Percentiles rank a stretch among this genome's conserved stretches.
Evolutionary conservation across 2,113 vertebrate species (phyloP).

Genomic region (Rhinopomastus cyanomelas): DNA sequence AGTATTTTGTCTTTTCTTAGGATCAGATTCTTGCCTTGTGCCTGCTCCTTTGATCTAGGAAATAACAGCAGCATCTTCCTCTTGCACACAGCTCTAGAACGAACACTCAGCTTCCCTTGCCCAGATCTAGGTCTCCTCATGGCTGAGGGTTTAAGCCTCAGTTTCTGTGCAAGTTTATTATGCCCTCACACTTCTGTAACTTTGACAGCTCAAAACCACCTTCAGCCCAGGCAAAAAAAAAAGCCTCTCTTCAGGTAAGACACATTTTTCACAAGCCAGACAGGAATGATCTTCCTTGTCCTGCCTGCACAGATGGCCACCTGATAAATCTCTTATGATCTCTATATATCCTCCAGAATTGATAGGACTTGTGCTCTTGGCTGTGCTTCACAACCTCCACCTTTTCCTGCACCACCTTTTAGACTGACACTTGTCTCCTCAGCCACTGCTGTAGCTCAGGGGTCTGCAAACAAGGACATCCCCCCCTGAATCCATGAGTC

Average conservation of each 20-base stretch:
- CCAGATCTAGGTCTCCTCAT: background rate
- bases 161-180: background rate
- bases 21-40: background rate
- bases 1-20: background rate
- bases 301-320: background rate
- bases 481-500: no score
- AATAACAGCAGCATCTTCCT: background rate
- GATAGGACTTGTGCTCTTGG: background rate
- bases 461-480: background rate
- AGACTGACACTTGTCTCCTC: background rate
- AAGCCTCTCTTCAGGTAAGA: background rate
- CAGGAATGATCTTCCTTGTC: background rate
- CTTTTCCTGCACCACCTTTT: background rate
- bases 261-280: background rate
- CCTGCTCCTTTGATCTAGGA: background rate
- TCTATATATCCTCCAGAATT: background rate
- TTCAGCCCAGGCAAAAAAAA: background rate
- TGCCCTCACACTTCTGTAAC: background rate
- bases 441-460: background rate
- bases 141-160: background rate
- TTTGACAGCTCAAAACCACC: constrained; percentile 1
- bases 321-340: background rate
- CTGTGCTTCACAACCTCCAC: background rate
- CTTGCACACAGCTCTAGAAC: background rate
- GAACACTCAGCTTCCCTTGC: background rate